Percentiles rank a stretch among this genome's conserved stretches.
Evolutionary conservation across 2,797 vertebrate species (phyloP).

Genomic region (Mallotus villosus): DNA sequence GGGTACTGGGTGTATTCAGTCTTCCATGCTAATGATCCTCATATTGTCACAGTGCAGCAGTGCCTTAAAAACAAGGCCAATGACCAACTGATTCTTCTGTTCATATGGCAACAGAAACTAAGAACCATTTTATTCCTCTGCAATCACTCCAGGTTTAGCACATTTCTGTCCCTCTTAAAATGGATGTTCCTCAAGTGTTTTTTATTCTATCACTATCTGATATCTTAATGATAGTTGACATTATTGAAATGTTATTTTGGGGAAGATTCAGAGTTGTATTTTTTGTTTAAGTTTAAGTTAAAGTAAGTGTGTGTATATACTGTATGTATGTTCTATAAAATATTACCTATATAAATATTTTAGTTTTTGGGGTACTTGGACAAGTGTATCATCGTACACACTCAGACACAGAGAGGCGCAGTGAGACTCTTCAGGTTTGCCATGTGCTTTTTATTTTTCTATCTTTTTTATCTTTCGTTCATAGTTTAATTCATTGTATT

Average conservation of each 20-base stretch:
- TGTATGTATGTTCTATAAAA: slow-evolving; percentile 28
- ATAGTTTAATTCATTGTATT: slow-evolving; percentile 79
- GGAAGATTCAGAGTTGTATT: slow-evolving; percentile 15
- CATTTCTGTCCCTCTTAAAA: slow-evolving; percentile 18
- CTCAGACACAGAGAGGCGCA: slow-evolving; percentile 12
- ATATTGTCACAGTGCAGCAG: not conserved
- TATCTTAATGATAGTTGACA: slow-evolving; percentile 27
- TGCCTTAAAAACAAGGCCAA: not conserved
- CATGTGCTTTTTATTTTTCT: slow-evolving; percentile 77
- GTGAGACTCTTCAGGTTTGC: slow-evolving; percentile 63
- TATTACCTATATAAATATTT: slow-evolving; percentile 14
- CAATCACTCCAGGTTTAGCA: slow-evolving; percentile 10
- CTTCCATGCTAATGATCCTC: not conserved
- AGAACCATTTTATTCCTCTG: slow-evolving; percentile 10
- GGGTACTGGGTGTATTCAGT: slow-evolving; percentile 13
- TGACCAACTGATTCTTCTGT: slow-evolving; percentile 28
- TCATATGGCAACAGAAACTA: slow-evolving; percentile 51
- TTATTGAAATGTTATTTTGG: slow-evolving; percentile 10
- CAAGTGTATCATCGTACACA: slow-evolving; percentile 24
- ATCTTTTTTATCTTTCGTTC: slow-evolving; percentile 69
- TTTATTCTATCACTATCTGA: slow-evolving; percentile 32
- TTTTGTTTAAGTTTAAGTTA: slow-evolving; percentile 17
- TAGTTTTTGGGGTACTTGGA: not conserved
- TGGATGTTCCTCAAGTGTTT: slow-evolving; percentile 2
- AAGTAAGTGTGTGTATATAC: slow-evolving; percentile 49